Conservation (phyloP, 2,888 invertebrate species). For the Nomada flava region DNA sequence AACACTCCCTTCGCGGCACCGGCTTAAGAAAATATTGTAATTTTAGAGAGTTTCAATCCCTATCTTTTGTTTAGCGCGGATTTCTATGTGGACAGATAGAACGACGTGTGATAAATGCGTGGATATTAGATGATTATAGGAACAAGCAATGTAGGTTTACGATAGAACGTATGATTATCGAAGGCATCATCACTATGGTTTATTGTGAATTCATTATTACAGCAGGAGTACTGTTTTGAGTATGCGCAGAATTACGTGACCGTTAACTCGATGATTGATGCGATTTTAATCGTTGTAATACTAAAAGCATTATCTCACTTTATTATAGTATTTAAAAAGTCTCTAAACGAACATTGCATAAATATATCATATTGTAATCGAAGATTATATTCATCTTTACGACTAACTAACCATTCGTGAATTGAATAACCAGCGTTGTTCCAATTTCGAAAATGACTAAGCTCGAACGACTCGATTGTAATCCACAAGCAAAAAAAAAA, state of each 20-base stretch:
- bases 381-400: no score
- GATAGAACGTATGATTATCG: not conserved
- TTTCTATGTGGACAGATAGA: not conserved
- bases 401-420: no score
- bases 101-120: not conserved
- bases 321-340: not conserved
- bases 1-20: no score
- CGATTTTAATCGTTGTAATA: not conserved
- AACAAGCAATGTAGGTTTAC: not conserved
- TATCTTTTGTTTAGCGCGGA: no score
- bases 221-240: not conserved
- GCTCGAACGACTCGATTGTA: no score
- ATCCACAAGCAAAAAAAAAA: no score
- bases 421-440: no score
- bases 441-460: no score
- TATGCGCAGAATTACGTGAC: not conserved
- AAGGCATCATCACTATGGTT: not conserved
- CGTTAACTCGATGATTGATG: not conserved
- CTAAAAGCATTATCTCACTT: not conserved
- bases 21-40: no score
- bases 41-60: no score
- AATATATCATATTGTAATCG: no score
- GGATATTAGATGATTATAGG: conserved; percentile 22
- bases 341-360: no score
- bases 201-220: not conserved